Percentiles rank a stretch among this genome's conserved stretches.
Evolutionary conservation across 2,888 invertebrate species (phyloP).

Genomic region (Trissolcus brochymenae): DNA sequence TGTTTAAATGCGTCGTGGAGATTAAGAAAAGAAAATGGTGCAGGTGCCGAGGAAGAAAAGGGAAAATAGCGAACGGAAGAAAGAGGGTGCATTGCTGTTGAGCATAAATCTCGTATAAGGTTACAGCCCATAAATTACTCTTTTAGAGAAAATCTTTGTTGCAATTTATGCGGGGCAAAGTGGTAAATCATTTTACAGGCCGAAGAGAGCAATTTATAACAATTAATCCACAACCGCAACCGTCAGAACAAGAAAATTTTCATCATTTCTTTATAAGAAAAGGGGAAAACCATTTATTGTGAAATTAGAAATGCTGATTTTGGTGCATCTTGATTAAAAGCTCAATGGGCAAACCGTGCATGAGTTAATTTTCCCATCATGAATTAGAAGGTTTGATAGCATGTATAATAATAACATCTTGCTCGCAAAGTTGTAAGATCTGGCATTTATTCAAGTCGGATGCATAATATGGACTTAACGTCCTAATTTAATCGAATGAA

Average conservation of each 20-base stretch:
- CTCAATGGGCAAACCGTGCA: not conserved
- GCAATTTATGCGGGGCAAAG: constrained; percentile 71
- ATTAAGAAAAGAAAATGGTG: constrained; percentile 47
- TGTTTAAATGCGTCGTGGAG: constrained; percentile 55
- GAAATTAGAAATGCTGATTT: not conserved
- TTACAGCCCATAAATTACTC: constrained; percentile 72
- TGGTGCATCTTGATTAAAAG: not conserved
- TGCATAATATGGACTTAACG: constrained; percentile 24
- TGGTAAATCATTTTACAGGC: constrained; percentile 73
- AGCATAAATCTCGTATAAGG: constrained; percentile 64
- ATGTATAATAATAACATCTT: not conserved
- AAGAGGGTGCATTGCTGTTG: constrained; percentile 58
- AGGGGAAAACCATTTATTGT: constrained; percentile 16
- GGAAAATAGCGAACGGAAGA: constrained; percentile 37
- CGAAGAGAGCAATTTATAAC: constrained; percentile 75
- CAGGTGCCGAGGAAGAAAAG: constrained; percentile 39
- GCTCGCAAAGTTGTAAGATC: constrained; percentile 17
- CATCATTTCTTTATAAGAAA: constrained; percentile 38
- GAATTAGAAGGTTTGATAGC: too few species aligned
- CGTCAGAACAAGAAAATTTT: constrained; percentile 43
- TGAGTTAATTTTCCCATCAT: too few species aligned
- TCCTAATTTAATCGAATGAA: constrained; percentile 32
- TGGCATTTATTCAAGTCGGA: constrained; percentile 40
- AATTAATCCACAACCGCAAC: constrained; percentile 66
- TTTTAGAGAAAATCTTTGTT: constrained; percentile 74